Base-by-base conservation (phyloP, 2,888 invertebrate genomes). In the Platycheirus albimanus region DNA sequence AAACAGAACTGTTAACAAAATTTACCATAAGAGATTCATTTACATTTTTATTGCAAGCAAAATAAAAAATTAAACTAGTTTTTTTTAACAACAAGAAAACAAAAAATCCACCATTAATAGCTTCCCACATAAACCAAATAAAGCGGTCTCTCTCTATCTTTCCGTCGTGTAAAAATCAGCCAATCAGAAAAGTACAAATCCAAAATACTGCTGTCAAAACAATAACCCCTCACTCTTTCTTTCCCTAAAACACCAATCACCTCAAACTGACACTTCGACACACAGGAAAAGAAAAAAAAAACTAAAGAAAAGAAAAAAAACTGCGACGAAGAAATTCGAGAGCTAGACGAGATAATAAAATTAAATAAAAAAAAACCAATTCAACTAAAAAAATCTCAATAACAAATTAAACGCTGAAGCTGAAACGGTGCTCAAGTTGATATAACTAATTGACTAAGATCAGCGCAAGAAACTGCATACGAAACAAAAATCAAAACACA, bases 201-300 rank as follows among this genome's bases (percentile, higher is more conserved):
- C 77, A 78, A 78, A 83, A 64, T 74, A 64, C 17, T 54, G 30
- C 77, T 78, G 77, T 78, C 83, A 83, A 83, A 83, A 83, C 83
- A 83, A 64, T 17, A 8, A 2, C 72, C 72, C 61, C 41, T 20
- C 38, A 0, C 66, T 30, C 58, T 56, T 41, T 41, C 5, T 3
- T 3, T 4, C 41, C 64, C 5, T 1, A 1, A 7, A 3, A 36
- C 1, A 11, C n/a, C 30, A 0, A 17, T 15, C 45, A 1, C 7
- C 36, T 7, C 2, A 58, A 64, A 15, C 33, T 66, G 70, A 51
- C 61, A 66, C 58, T 61, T 70, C 47, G 15, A 58, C 43, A 43
- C 56, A 67, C 6, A 54, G 41, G 71, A 54, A 81, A 45, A 69
- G 24, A 71, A 52, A 63, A 38, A 63, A 38, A 70, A 69, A 51